phyloP scores from a whole-genome alignment of 2,113 vertebrate species.

The Pedionomus torquatus region DNA sequence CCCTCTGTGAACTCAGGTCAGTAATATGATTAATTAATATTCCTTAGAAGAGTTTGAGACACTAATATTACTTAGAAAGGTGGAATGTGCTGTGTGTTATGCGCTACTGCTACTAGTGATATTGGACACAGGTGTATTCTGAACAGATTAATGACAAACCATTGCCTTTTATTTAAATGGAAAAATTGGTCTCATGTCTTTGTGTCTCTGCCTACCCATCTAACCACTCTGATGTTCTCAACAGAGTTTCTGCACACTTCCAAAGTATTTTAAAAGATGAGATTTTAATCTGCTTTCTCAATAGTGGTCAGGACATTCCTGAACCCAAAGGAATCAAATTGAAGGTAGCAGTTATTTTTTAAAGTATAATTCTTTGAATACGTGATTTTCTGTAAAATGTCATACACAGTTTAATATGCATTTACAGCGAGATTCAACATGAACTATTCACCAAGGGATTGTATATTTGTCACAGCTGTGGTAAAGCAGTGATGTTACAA shows the following conservation, averaged over 20 bases:
- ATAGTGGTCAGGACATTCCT: not conserved
- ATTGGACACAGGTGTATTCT: not conserved
- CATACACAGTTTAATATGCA: not conserved
- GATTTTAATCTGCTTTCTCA: not conserved
- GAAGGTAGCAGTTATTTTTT: not conserved
- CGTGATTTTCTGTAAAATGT: not conserved
- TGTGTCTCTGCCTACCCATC: not conserved
- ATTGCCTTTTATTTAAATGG: not conserved
- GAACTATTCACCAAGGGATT: not conserved
- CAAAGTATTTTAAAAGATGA: not conserved
- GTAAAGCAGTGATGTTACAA: not conserved
- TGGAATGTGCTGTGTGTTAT: not conserved
- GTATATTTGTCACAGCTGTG: not conserved
- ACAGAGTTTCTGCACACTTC: not conserved
- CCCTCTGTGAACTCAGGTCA: not conserved
- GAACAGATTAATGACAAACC: not conserved
- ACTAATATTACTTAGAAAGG: not conserved
- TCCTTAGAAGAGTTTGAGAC: not conserved
- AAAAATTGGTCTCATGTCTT: rapidly evolving
- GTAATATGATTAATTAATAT: not conserved
- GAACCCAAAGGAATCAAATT: not conserved
- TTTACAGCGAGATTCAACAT: not conserved
- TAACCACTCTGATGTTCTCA: not conserved
- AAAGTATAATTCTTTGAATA: not conserved
- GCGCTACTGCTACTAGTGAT: not conserved